Evolutionary conservation across 2,888 invertebrate species (phyloP), one percentile per base, ranked within the genome.

Genomic region (Sinopyrophorus schimmeli): DNA sequence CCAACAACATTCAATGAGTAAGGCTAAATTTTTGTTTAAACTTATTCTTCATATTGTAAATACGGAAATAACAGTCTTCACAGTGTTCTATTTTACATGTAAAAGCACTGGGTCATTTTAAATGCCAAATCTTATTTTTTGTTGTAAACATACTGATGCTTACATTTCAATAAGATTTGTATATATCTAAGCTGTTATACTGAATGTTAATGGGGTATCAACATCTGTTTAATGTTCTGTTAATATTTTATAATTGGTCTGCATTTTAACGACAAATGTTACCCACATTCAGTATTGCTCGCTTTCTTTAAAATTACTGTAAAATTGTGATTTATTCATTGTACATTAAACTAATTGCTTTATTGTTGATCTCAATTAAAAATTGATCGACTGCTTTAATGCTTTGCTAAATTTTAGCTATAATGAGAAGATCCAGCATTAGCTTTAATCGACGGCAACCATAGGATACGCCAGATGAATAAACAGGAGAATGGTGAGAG

Each of bases 311-410:
- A 51, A 56, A 51, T 58, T 55, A 62, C 59, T 58, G 59, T 62
- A 63, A 65, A 63, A 59, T 67, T 68, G 66, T 69, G 65, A 69
- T 69, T 68, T 63, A 61, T 65, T 64, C 58, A 65, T 66, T 67
- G 66, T 67, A 67, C 54, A 57, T 58, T 67, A 68, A 67, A 66
- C 49, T 59, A 47, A 42, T 64, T 68, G 68, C 68, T 68, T 67
- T 68, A 59, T 69, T 65, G 67, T 70, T 70, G 70, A 70, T 70
- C 69, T 70, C 70, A 68, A 68, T 59, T 67, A 64, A 67, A 65
- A 63, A 59, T 57, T 65, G 64, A 68, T 68, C 65, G 66, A 69
- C 66, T 63, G 67, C 68, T 67, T 66, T n/a, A n/a, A n/a, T n/a
- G n/a, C n/a, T n/a, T n/a, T n/a, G n/a, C n/a, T n/a, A n/a, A n/a